Evolutionary conservation across 2,113 vertebrate genomes (phyloP).

Genomic region (Typhlomys cinereus): DNA sequence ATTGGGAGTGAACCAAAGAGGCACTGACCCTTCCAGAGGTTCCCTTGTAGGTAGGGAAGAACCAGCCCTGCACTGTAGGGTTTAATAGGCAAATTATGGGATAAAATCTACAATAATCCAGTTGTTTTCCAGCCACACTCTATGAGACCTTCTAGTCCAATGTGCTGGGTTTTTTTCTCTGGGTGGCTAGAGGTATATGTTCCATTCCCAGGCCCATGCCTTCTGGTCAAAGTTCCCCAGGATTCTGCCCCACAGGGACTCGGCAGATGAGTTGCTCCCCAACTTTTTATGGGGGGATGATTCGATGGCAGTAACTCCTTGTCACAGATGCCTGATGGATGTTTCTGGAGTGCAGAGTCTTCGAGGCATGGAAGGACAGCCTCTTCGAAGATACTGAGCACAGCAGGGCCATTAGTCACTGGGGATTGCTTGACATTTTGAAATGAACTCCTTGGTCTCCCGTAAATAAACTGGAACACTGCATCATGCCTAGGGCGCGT

Average conservation of each 20-base stretch:
- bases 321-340: neutral
- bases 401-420: neutral
- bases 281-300: neutral
- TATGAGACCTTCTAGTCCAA: neutral
- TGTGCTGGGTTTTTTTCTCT: neutral
- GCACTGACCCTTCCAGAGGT: neutral
- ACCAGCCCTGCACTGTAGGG: neutral
- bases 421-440: slow-evolving; percentile 7
- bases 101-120: neutral
- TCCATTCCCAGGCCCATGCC: neutral
- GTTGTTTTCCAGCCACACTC: neutral
- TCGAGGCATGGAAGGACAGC: neutral
- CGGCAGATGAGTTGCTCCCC: neutral
- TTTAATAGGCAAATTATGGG: neutral
- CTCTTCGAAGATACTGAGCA: neutral
- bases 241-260: neutral
- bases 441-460: neutral
- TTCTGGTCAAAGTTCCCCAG: neutral
- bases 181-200: no score
- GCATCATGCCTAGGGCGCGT: neutral
- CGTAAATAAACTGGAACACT: neutral
- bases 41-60: neutral
- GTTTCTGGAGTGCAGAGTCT: neutral
- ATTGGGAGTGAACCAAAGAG: neutral
- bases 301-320: neutral